Base-by-base conservation (phyloP, 2,888 invertebrate genomes). In the Mythimna loreyi region DNA sequence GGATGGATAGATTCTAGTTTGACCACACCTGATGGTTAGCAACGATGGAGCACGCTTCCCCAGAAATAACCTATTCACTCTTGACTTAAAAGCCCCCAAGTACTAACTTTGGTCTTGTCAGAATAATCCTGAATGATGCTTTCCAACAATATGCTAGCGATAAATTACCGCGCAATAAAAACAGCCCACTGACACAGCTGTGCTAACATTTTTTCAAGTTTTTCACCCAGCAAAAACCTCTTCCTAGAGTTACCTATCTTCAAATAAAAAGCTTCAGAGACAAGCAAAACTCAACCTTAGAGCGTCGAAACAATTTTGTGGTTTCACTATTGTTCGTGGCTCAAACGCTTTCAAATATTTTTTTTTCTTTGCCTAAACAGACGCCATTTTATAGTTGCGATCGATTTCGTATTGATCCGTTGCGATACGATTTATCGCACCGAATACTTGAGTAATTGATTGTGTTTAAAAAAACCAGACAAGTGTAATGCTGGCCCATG, bases 131-230 rank as follows among this genome's bases (percentile, higher is more conserved):
- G 40, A 80, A 52, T 55, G 64, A 67, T 59, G 52, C 59, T 40
- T 47, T 16, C 16, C 57, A n/a, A 63, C 30, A 64, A 58, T 11
- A 68, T 64, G 43, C 45, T 19, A 52, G 25, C 75, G 43, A 75
- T 78, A 78, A 75, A 78, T 78, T 82, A 49, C 56, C 43, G 55
- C 80, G 85, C 80, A 85, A 86, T 84, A 89, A 87, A 86, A 90
- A 83, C 81, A 49, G 85, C 83, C 81, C 78, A 75, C 84, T 69
- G 82, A 82, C 62, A 60, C 59, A 93, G 93, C 93, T 93, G 93
- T 89, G 84, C 87, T 82, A 91, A 90, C 87, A 67, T 57, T 83
- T 86, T 88, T 87, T 90, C 83, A 88, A 73, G 61, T 76, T 74
- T 86, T 83, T 84, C 86, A 86, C 83, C 33, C 86, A 86, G 85